A percentile compares a stretch with the other conserved stretches of the same genome.
Evolutionary conservation across 2,113 vertebrate genomes (phyloP).

Genomic region (Oreochromis aureus): DNA sequence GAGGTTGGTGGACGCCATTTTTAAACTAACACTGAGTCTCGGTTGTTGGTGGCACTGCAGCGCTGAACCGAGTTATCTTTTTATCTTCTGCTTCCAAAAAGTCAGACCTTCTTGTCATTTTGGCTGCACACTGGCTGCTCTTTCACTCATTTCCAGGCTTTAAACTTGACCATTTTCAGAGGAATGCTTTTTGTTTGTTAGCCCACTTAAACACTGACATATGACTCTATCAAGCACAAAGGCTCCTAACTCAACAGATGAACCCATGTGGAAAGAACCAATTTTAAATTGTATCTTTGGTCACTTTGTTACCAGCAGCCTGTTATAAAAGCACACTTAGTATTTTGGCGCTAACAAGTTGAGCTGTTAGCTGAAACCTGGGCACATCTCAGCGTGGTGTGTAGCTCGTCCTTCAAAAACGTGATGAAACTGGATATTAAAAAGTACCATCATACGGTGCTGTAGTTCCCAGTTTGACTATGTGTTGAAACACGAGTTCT

Average conservation of each 20-base stretch:
- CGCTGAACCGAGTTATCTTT: not conserved
- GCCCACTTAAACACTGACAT: accelerated
- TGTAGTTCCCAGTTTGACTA: not conserved
- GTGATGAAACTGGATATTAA: not conserved
- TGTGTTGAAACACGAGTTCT: not conserved
- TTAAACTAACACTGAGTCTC: accelerated
- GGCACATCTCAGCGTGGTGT: not conserved
- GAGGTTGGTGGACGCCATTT: not conserved
- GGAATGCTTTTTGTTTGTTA: not conserved
- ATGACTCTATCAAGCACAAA: not conserved
- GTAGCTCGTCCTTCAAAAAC: not conserved
- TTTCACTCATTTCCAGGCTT: not conserved
- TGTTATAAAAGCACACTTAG: not conserved
- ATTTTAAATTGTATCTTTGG: not conserved
- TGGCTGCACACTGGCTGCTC: accelerated
- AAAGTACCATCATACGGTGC: accelerated
- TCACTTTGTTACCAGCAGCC: not conserved
- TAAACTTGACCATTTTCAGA: not conserved
- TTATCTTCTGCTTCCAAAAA: not conserved
- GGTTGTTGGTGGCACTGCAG: not conserved
- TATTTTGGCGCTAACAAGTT: not conserved
- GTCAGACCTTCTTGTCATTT: not conserved
- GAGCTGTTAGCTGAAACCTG: not conserved
- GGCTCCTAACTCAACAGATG: not conserved
- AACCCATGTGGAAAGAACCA: not conserved